phyloP scores from a whole-genome alignment of 2,113 vertebrate species.

The Notothenia coriiceps region DNA sequence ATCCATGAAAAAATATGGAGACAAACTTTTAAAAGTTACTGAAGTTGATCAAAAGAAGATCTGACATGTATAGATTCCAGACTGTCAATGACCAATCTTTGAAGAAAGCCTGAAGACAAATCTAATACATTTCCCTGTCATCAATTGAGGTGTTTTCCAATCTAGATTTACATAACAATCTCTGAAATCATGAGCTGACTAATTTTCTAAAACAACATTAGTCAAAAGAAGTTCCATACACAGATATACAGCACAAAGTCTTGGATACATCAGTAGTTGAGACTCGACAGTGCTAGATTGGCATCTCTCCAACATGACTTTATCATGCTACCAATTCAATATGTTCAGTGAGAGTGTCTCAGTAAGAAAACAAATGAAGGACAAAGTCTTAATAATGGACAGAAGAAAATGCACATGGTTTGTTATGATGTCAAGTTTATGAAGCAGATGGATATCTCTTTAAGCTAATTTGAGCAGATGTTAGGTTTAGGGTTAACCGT shows the following conservation, averaged over 20 bases:
- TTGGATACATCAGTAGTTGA: neutral
- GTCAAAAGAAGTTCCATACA: neutral
- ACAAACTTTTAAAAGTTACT: neutral
- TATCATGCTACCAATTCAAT: neutral
- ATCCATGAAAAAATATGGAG: neutral
- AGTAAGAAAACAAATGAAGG: too few relatives aligned
- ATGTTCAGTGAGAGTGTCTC: neutral
- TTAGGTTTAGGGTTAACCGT: neutral
- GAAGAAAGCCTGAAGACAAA: neutral
- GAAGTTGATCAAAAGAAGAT: neutral
- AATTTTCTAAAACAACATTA: neutral
- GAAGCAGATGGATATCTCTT: neutral
- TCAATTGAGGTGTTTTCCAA: neutral
- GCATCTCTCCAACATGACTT: neutral
- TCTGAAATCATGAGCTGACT: neutral
- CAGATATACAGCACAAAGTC: neutral
- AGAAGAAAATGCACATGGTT: neutral
- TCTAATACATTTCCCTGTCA: neutral
- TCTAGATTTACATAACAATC: neutral
- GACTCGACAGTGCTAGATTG: neutral
- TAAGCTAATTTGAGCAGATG: neutral
- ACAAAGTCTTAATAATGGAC: neutral
- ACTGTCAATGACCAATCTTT: neutral
- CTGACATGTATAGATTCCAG: neutral
- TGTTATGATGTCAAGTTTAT: constrained; percentile 10